Conservation (phyloP, 2,113 vertebrate genomes). For the Cyanistes caeruleus region DNA sequence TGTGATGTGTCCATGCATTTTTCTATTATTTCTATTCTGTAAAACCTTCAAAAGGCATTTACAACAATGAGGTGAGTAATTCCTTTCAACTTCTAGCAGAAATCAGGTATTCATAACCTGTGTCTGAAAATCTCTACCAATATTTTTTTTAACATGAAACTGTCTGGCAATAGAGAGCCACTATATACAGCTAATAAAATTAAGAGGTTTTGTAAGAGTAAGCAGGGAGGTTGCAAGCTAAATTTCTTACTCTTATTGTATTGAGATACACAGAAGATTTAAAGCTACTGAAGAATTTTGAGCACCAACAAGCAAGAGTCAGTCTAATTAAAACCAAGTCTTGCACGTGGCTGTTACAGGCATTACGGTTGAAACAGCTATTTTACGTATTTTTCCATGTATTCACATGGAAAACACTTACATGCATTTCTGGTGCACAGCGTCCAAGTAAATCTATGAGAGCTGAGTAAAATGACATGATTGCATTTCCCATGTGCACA, state of each 20-base stretch:
- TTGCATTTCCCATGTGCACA: slow-evolving; percentile 97
- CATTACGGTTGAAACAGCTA: not conserved
- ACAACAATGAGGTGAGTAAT: not conserved
- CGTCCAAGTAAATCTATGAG: slow-evolving; percentile 97
- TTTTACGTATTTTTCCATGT: not conserved
- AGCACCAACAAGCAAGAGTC: not conserved
- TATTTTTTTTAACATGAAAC: not conserved
- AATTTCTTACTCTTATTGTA: not conserved
- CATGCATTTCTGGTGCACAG: slow-evolving; percentile 97
- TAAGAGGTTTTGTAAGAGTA: not conserved
- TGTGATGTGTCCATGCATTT: not conserved
- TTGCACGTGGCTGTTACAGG: not conserved
- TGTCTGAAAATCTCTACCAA: not conserved
- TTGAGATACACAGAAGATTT: not conserved
- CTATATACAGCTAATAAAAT: not conserved
- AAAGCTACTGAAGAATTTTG: not conserved
- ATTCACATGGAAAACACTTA: slow-evolving; percentile 67
- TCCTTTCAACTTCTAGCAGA: not conserved
- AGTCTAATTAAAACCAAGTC: not conserved
- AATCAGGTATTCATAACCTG: not conserved
- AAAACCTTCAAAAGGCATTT: not conserved
- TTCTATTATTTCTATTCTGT: not conserved
- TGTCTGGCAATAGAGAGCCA: not conserved
- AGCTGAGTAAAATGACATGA: slow-evolving; percentile 98
- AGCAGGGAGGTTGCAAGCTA: not conserved